Evolutionary conservation across 2,113 vertebrate species (phyloP).

Genomic region (Coryphaenoides rupestris): DNA sequence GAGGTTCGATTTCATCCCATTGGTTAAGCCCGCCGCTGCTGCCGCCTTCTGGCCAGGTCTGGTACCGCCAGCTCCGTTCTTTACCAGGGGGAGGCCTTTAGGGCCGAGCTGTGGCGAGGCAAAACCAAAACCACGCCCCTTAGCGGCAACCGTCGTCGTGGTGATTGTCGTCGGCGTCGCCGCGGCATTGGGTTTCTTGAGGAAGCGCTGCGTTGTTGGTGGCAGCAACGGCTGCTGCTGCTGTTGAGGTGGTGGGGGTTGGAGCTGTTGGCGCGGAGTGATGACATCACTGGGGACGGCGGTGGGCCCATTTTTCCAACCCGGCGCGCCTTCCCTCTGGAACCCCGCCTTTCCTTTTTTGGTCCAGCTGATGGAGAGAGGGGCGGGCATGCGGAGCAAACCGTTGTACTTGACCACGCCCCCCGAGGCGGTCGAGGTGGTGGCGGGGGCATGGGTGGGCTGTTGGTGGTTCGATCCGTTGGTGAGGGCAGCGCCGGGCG

Average conservation of each 20-base stretch:
- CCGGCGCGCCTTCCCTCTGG: constrained; percentile 38
- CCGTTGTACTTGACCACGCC: constrained; percentile 79
- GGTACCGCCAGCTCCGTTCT: constrained; percentile 10
- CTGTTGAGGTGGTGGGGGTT: constrained; percentile 13
- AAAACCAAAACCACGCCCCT: constrained; percentile 18
- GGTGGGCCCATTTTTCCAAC: neutral
- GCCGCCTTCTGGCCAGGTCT: constrained; percentile 19
- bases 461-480: constrained; percentile 59
- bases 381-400: constrained; percentile 59
- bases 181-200: constrained; percentile 17
- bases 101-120: constrained; percentile 24
- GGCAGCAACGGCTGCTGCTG: neutral
- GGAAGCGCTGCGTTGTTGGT: constrained; percentile 4
- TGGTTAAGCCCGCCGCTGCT: constrained; percentile 5
- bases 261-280: neutral
- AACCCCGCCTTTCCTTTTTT: constrained; percentile 60
- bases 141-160: too few relatives aligned
- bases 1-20: constrained; percentile 12
- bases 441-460: constrained; percentile 20
- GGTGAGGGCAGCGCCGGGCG: constrained; percentile 54
- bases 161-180: too few relatives aligned
- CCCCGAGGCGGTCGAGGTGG: constrained; percentile 27
- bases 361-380: constrained; percentile 79
- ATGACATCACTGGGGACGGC: neutral
- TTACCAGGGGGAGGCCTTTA: constrained; percentile 35